phyloP scores from a whole-genome alignment of 2,797 vertebrate species.

The Australoheros facetus region DNA sequence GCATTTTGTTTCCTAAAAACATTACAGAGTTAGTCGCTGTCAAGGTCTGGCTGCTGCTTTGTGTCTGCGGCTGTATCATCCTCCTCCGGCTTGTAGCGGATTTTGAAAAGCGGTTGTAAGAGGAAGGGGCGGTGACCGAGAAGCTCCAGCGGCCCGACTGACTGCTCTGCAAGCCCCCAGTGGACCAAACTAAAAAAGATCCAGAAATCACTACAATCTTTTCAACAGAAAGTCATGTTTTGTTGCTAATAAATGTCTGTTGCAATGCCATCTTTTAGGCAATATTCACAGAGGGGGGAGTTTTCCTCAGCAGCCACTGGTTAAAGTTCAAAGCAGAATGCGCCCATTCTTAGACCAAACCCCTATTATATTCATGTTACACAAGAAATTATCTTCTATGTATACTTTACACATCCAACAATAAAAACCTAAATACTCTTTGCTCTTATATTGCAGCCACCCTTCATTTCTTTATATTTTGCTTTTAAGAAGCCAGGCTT shows the following conservation, averaged over 20 bases:
- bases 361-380: neutral
- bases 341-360: neutral
- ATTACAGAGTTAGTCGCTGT: neutral
- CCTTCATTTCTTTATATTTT: neutral
- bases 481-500: neutral
- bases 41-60: conserved; percentile 6
- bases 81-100: conserved; percentile 48
- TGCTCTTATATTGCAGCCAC: neutral
- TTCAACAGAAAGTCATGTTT: neutral
- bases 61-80: conserved; percentile 35
- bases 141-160: neutral
- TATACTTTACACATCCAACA: neutral
- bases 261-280: neutral
- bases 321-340: neutral
- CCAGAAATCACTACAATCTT: neutral
- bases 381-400: neutral
- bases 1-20: neutral
- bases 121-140: conserved; percentile 80
- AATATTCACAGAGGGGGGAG: neutral
- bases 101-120: conserved; percentile 77
- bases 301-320: neutral
- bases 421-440: neutral
- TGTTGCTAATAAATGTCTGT: neutral
- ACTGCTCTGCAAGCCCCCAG: neutral
- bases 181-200: neutral